Evolutionary conservation across 2,113 vertebrate species (phyloP), one percentile per base, ranked within the genome.

Genomic region (Hippolais icterina): DNA sequence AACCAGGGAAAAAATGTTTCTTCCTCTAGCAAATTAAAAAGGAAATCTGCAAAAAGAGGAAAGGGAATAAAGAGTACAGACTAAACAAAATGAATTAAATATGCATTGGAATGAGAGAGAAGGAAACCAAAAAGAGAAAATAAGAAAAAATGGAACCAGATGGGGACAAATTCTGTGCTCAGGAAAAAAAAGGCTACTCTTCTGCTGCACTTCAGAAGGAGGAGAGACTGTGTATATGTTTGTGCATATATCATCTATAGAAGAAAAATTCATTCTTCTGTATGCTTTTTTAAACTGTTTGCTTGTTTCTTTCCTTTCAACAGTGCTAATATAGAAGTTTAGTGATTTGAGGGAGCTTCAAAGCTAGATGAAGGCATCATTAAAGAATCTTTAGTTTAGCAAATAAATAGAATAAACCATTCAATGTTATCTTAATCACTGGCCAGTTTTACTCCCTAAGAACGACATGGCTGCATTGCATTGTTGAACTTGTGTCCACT

Each of bases 11-110:
- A 79, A 76, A 84, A 49, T 75, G 50, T 85, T 89, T 78, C 80
- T 94, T 91, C 89, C 78, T 21, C 79, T 74, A 83, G 57, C 53
- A 92, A 91, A 79, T 86, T 81, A 57, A 87, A 96, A 90, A 82
- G 53, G 53, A 89, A 92, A 89, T 92, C 85, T 92, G 88, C 72
- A 94, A 71, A 90, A 93, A 82, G 65, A 87, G 94, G 90, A 79
- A 81, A 89, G 66, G 53, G 74, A 95, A 52, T 91, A 60, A 87
- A 85, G 65, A 76, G n/a, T 44, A 56, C 70, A 94, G 87, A 93
- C 95, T 95, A 94, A 97, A 96, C 83, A 93, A 92, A 96, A 76
- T 66, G 41, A 93, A 92, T 96, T 91, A 92, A 93, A 94, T 93
- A 77, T 52, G 86, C 44, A 68, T 60, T 84, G 92, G 68, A 94